Evolutionary conservation across 53 echinoderm and acorn worm genomes (phyloP), one percentile per base, ranked within the genome.

Genomic region (Echinometra lucunter): DNA sequence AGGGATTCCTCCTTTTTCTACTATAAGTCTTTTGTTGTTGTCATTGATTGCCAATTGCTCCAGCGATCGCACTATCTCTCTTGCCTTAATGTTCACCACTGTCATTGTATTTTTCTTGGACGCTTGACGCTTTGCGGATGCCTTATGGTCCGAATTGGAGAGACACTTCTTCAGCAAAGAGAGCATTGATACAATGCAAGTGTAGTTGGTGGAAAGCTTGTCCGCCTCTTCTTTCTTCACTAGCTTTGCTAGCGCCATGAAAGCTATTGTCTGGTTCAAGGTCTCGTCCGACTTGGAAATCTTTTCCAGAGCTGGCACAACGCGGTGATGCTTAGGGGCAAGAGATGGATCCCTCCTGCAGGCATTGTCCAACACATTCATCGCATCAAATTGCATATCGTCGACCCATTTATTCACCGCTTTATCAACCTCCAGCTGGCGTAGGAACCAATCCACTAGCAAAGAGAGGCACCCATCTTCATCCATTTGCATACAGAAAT

Each of bases 21-120:
- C 78, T 10, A 92, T 75, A 4, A 92, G 57, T 16, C 12, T 5
- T 70, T 92, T 92, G 57, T 92, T 92, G 37, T 92, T 57, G 45
- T 92, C 92, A 35, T 92, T 92, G 37, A 92, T 92, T 23, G 78
- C 92, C 47, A 92, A 55, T 30, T 92, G n/a, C 38, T 92, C 92
- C 1, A 78, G 25, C 6, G 74, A 18, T 45, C 80, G 92, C 27
- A 92, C 28, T 2, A 92, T 45, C 80, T 92, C 80, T 5, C 28
- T 30, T 7, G 92, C 92, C 1, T 13, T 6, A 12, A 92, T 4
- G 19, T 25, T 21, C 10, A 78, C 21, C 16, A 25, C 30, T 7
- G 92, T 49, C 19, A 28, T 5, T 10, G 6, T 25, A 7, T 16
- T 2, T 75, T 44, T 91, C 1, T 67, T 30, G 10, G 45, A 28